Base-by-base conservation (phyloP, 2,888 invertebrate genomes). In the Alviniconcha strummeri region DNA sequence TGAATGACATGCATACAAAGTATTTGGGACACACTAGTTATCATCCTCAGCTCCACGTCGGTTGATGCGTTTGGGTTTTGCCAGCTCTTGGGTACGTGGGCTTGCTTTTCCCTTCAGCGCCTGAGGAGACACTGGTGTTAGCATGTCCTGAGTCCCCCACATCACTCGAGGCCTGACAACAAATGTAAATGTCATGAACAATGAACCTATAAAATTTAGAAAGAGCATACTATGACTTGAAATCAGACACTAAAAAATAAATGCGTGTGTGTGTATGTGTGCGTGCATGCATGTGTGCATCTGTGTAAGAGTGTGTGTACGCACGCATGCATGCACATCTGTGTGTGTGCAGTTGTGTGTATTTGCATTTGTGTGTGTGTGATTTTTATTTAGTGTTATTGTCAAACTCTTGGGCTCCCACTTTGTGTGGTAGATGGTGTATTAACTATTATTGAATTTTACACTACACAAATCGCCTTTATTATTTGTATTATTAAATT, bases 91-190 rank as follows among this genome's bases (percentile, higher is more conserved):
- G 1, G 91, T 86, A 69, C 92, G 84, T 9, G 88, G 87, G 2
- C 87, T 87, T 5, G 91, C 86, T 13, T 83, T 83, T 8, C 90
- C 89, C 9, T 85, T 86, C 79, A 86, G 81, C 13, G 90, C 89
- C 9, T 87, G 87, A 55, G 85, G 84, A 64, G 86, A 88, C 15
- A 91, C 85, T 9, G 90, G 91, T 90, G 90, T 89, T 11, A 91
- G 84, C 88, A 89, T 90, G 52, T 91, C 90, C 83, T 91, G 91
- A 36, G 90, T 91, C 0, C 91, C 91, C 91, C 91, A 91, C 87
- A 86, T 87, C 75, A 91, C 87, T 84, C 88, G 87, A 54, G 91
- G 91, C 17, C 91, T 90, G 82, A 57, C 84, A 84, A 55, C 17
- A 75, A 76, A 5, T 60, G 7, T 9, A 3, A 13, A 6, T n/a